These are phyloP conservation scores for Plebejus argus DNA, from an alignment of 2,888 invertebrate species.

Conservation along the genomic window DNA sequence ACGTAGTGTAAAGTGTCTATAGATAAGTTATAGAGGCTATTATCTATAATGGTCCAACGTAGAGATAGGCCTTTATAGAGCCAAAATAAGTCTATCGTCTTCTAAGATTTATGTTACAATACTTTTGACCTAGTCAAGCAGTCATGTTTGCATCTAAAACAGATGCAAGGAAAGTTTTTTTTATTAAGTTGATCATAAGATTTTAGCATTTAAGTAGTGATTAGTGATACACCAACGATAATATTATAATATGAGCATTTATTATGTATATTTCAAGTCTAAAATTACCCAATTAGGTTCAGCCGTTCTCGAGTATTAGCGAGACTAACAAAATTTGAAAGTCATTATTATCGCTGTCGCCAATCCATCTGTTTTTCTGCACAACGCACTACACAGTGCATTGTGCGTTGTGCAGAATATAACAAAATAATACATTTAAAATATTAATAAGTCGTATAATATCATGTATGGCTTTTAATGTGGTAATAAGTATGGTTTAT, in stretches of 20 bases:
- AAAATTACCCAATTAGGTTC: too few species aligned
- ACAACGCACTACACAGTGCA: background rate
- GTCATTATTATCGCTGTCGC: background rate
- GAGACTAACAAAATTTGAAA: background rate
- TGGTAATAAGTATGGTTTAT: background rate
- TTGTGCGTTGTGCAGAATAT: background rate
- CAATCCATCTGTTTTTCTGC: background rate
- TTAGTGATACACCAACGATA: background rate
- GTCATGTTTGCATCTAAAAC: background rate
- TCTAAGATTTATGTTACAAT: background rate
- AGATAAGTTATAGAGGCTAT: too few species aligned
- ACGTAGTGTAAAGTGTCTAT: too few species aligned
- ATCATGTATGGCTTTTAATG: background rate
- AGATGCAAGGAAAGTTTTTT: background rate
- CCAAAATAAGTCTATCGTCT: too few species aligned
- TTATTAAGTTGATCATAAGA: background rate
- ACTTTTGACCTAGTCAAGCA: background rate
- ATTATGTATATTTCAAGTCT: too few species aligned
- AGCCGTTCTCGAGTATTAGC: too few species aligned
- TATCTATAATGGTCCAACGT: too few species aligned
- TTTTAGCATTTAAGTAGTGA: background rate
- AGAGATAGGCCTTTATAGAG: too few species aligned
- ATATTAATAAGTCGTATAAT: background rate
- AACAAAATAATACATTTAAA: too few species aligned
- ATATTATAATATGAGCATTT: too few species aligned